Base-by-base conservation (phyloP, 2,888 invertebrate genomes). In the Agonopterix subpropinquella region DNA sequence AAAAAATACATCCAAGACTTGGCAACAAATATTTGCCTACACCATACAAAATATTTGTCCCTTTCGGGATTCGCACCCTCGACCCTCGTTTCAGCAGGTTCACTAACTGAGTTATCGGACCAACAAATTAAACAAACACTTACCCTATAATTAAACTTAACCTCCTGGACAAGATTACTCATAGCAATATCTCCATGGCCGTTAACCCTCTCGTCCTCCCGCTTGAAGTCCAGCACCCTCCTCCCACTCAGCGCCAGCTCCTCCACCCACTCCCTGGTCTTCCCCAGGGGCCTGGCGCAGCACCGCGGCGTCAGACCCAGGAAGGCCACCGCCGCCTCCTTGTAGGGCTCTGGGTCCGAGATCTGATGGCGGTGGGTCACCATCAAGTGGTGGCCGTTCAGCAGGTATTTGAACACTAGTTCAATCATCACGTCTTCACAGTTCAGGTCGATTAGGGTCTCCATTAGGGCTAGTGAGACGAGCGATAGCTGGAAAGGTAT, bases 381-480 rank as follows among this genome's bases (percentile, higher is more conserved):
- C 64, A 73, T 71, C 4, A 88, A 57, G 46, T 88, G 83, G 45
- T 80, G 77, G 0, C 89, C 89, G 50, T 70, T 76, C 1, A 86
- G 58, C 0, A 98, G 89, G 73, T 97, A 93, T 70, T 95, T 96
- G 70, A 96, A 92, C 44, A 97, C 91, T 45, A 98, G 87, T 70
- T 98, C 97, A 62, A 97, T 87, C 95, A 99, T 96, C 44, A 98
- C 92, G 77, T 99, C 99, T 80, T 99, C 99, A 82, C 97, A 98
- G 80, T 98, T 96, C 53, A 98, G 87, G 64, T 96, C 94, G 47
- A 98, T 90, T 53, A 99, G 88, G 0, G 97, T 97, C 74, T 97
- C 95, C 80, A 99, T 96, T 9, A 99, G 83, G 0, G 96, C 94
- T 62, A 99, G 85, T 0, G 98, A 95, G 8, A 98, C 96, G 65